phyloP scores from a whole-genome alignment of 1,140 invertebrate genomes.

The Pteromalus puparum region DNA sequence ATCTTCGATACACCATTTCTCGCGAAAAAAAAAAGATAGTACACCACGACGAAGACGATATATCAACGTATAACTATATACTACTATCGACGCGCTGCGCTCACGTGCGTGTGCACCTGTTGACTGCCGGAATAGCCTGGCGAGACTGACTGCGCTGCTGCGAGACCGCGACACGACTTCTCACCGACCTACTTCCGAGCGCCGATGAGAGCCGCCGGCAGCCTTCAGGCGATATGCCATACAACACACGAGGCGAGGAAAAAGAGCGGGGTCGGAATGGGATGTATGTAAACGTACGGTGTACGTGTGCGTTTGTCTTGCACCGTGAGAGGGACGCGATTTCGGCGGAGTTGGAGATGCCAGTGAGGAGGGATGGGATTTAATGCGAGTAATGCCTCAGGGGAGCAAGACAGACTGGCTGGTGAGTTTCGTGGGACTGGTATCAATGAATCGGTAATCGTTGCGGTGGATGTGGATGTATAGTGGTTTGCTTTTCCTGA shows the following conservation, averaged over 20 bases:
- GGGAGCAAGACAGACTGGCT: too few relatives aligned
- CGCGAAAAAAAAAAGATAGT: neutral
- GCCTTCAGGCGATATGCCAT: slow-evolving; percentile 52
- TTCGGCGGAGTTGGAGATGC: too few relatives aligned
- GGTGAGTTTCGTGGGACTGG: neutral
- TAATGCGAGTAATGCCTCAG: too few relatives aligned
- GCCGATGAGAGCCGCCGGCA: neutral
- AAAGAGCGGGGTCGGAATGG: neutral
- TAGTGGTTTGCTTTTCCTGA: too few relatives aligned
- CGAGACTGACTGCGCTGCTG: slow-evolving; percentile 69
- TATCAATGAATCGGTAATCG: too few relatives aligned
- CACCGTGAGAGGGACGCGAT: neutral
- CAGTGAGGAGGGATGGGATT: too few relatives aligned
- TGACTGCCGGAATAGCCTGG: slow-evolving; percentile 73
- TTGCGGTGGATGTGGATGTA: too few relatives aligned
- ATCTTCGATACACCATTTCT: neutral
- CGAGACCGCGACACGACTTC: slow-evolving; percentile 57
- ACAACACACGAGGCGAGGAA: neutral
- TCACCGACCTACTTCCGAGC: slow-evolving; percentile 69
- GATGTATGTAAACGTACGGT: too few relatives aligned
- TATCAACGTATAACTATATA: neutral
- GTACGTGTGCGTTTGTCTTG: too few relatives aligned
- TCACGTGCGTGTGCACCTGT: slow-evolving; percentile 66
- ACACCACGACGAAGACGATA: neutral
- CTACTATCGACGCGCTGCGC: neutral